Percentiles rank a stretch among this genome's conserved stretches.
Evolutionary conservation across 2,797 vertebrate genomes (phyloP).

Genomic region (Sebastes wilsoni): DNA sequence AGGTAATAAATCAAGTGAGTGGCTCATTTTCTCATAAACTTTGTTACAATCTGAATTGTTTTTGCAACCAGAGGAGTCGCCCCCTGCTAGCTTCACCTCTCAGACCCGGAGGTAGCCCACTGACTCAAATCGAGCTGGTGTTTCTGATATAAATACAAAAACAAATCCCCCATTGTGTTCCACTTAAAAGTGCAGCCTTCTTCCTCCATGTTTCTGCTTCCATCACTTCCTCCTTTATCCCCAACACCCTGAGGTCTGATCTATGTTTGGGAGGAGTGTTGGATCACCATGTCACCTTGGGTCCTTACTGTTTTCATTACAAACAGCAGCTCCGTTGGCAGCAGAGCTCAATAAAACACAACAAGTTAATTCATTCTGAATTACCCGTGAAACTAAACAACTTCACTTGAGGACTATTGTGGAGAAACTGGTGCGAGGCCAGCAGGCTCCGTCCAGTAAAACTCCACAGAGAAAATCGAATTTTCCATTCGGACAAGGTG

Average conservation of each 20-base stretch:
- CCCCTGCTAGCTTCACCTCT: too few relatives aligned
- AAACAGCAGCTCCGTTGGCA: constrained; percentile 43
- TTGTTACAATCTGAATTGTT: too few relatives aligned
- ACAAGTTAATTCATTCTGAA: constrained; percentile 50
- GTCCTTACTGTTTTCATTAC: constrained; percentile 32
- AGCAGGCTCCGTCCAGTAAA: constrained; percentile 16
- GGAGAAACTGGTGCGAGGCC: constrained; percentile 18
- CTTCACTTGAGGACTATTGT: constrained; percentile 7
- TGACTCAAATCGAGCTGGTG: background rate
- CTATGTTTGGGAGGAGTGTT: constrained; percentile 13
- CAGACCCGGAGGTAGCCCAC: too few relatives aligned
- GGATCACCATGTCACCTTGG: constrained; percentile 42
- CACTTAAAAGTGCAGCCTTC: background rate
- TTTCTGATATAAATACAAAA: constrained; percentile 14
- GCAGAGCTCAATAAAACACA: constrained; percentile 18
- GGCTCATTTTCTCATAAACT: too few relatives aligned
- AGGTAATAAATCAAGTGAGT: too few relatives aligned
- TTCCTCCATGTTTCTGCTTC: background rate
- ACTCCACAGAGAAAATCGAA: constrained; percentile 2
- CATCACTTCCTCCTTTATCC: background rate
- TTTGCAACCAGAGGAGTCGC: too few relatives aligned
- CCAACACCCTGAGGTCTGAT: background rate
- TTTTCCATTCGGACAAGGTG: constrained; percentile 32
- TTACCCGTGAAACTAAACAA: constrained; percentile 55
- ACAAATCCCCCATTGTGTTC: constrained; percentile 2